phyloP scores from a whole-genome alignment of 2,888 invertebrate genomes.

The Caenorhabditis japonica region DNA sequence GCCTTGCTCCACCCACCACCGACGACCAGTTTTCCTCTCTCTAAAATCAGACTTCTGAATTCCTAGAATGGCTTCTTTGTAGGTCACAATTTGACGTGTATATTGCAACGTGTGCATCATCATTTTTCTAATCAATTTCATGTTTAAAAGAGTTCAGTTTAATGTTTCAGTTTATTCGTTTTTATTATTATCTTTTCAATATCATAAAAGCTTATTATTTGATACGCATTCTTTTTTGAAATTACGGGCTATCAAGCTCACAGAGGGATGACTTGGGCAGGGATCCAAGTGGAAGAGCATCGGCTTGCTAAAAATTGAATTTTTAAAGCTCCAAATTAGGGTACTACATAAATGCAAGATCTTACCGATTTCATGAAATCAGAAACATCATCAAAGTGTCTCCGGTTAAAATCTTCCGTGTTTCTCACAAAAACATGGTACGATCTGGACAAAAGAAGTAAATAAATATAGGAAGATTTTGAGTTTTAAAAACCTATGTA shows the following conservation, averaged over 20 bases:
- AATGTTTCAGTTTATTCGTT: slow-evolving; percentile 6
- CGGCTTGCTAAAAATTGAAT: slow-evolving; percentile 42
- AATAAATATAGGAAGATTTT: too few relatives aligned
- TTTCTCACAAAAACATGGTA: slow-evolving; percentile 70
- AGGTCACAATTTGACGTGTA: slow-evolving; percentile 56
- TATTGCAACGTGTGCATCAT: slow-evolving; percentile 51
- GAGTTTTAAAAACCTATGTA: slow-evolving; percentile 3
- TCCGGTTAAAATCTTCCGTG: slow-evolving; percentile 68
- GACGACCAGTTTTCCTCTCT: slow-evolving; percentile 52
- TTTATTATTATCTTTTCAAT: slow-evolving; percentile 11
- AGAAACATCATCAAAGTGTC: slow-evolving; percentile 71
- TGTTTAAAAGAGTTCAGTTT: slow-evolving; percentile 3
- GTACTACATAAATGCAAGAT: neutral
- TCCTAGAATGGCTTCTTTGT: slow-evolving; percentile 36
- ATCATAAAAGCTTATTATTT: slow-evolving; percentile 26
- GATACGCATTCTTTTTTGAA: slow-evolving; percentile 24
- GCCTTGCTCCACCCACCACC: slow-evolving; percentile 22
- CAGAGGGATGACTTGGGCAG: slow-evolving; percentile 63
- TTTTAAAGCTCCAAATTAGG: too few relatives aligned
- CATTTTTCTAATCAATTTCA: slow-evolving; percentile 33
- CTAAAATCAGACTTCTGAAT: slow-evolving; percentile 41
- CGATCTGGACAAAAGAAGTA: too few relatives aligned
- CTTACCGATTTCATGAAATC: slow-evolving; percentile 67
- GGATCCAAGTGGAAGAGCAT: slow-evolving; percentile 61
- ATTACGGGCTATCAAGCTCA: slow-evolving; percentile 55